Evolutionary conservation across 2,113 vertebrate species (phyloP).

Genomic region (Heptranchias perlo): DNA sequence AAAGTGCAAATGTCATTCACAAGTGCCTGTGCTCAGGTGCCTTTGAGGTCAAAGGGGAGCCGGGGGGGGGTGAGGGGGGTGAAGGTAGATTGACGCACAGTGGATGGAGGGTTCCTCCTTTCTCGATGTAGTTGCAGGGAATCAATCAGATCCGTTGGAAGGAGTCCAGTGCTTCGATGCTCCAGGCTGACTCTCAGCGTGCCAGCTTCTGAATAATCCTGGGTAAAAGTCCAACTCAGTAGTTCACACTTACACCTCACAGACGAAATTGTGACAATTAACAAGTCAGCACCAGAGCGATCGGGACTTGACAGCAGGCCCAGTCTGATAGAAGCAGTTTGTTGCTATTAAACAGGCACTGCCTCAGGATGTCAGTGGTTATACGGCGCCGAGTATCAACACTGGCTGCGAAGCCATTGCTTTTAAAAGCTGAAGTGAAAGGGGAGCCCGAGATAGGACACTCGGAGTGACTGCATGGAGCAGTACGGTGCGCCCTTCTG

Average conservation of each 20-base stretch:
- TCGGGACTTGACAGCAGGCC: neutral
- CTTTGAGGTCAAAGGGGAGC: no score
- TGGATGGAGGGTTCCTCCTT: no score
- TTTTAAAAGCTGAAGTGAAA: no score
- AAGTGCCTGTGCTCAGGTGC: no score
- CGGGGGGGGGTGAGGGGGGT: no score
- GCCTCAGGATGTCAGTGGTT: neutral
- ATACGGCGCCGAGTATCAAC: neutral
- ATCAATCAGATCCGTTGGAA: neutral
- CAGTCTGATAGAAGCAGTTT: neutral
- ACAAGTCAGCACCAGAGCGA: neutral
- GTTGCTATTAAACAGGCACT: neutral
- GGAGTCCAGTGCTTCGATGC: neutral
- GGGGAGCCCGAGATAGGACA: no score
- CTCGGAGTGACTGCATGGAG: neutral
- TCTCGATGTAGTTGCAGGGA: neutral
- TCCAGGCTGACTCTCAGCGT: neutral
- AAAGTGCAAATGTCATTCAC: no score
- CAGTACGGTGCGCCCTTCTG: neutral
- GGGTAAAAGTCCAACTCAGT: neutral
- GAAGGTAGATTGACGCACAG: no score
- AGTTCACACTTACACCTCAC: neutral
- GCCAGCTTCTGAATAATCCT: neutral
- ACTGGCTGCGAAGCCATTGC: no score
- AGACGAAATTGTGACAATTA: neutral